phyloP scores from a whole-genome alignment of 2,113 vertebrate genomes.

The Motacilla tschutschensis region DNA sequence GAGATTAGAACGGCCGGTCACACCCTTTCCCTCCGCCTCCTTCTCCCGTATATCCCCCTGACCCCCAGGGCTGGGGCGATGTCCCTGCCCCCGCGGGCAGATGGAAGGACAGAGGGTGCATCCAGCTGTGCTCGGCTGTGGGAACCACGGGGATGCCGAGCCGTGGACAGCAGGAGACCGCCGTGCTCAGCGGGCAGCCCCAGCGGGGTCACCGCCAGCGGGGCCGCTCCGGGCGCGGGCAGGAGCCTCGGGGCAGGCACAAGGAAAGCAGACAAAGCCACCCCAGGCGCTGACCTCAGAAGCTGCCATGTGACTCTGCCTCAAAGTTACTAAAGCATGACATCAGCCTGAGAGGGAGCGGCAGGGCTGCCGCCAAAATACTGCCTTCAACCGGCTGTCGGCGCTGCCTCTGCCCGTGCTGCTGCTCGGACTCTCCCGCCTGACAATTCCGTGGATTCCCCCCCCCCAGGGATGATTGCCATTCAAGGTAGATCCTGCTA shows the following conservation, averaged over 20 bases:
- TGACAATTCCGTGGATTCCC: rapidly evolving
- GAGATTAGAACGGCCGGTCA: not conserved
- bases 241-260: not conserved
- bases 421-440: not conserved
- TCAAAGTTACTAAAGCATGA: slow-evolving; percentile 73
- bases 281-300: slow-evolving; percentile 59
- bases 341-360: slow-evolving; percentile 70
- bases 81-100: not conserved
- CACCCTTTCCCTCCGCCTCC: slow-evolving; percentile 3
- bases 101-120: rapidly evolving
- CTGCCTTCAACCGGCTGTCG: slow-evolving; percentile 67
- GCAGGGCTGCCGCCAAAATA: slow-evolving; percentile 53
- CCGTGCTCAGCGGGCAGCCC: not conserved
- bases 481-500: not conserved
- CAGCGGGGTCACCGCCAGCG: not conserved
- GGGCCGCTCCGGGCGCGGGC: not conserved
- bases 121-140: not conserved
- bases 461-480: not conserved
- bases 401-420: not conserved
- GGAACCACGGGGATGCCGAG: not conserved
- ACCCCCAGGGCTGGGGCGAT: not conserved
- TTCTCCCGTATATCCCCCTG: not conserved
- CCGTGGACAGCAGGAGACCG: rapidly evolving
- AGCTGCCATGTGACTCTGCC: slow-evolving; percentile 66
- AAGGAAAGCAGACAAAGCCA: slow-evolving; percentile 38